Percentiles rank a stretch among this genome's conserved stretches.
Evolutionary conservation across 1,140 invertebrate species (phyloP).

Genomic region (Hyles vespertilio): DNA sequence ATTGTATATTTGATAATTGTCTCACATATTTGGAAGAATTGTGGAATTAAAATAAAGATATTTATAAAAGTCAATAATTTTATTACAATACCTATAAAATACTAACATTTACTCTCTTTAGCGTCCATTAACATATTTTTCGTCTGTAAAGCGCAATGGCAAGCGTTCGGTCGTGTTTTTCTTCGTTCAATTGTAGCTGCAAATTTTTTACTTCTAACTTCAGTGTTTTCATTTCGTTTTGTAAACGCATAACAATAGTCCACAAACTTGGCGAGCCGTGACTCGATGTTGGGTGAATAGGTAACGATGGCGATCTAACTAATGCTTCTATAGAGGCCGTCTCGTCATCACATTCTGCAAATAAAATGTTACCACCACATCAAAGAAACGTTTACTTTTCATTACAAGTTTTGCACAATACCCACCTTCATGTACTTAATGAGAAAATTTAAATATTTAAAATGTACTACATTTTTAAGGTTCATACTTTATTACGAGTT

Average conservation of each 20-base stretch:
- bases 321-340: constrained; percentile 53
- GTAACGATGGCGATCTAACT: constrained; percentile 68
- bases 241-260: constrained; percentile 65
- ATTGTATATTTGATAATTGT: no score
- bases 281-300: constrained; percentile 50
- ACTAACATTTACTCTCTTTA: constrained; percentile 72
- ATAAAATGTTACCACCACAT: constrained; percentile 16
- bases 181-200: constrained; percentile 63
- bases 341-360: constrained; percentile 73
- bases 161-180: constrained; percentile 69
- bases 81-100: no score
- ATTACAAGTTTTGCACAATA: constrained; percentile 14
- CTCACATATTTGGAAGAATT: no score
- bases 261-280: constrained; percentile 59
- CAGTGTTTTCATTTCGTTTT: constrained; percentile 67
- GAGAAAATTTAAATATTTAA: no score
- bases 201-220: constrained; percentile 64
- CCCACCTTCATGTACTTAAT: constrained; percentile 36
- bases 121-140: constrained; percentile 65
- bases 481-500: no score
- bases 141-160: constrained; percentile 65
- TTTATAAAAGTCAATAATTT: no score
- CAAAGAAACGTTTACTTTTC: no score
- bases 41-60: no score
- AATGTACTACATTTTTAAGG: no score